A percentile compares a stretch with the other conserved stretches of the same genome.
Conservation (phyloP, 2,888 invertebrate genomes). For the Sturmia bella region DNA sequence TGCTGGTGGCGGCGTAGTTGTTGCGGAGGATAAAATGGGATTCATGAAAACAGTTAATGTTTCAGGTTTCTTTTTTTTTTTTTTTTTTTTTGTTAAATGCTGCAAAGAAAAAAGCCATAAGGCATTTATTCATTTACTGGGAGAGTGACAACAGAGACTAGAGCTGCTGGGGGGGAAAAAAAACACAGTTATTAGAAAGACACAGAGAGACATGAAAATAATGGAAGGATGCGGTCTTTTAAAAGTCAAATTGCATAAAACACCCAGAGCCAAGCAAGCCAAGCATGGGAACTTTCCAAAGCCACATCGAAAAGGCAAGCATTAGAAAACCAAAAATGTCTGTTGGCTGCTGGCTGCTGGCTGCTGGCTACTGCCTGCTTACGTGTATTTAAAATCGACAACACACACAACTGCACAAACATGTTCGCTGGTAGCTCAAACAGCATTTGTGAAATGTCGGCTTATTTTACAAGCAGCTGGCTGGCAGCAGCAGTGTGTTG, state of each 20-base stretch:
- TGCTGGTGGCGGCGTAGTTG: not conserved
- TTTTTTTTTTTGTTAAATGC: slow-evolving; percentile 33
- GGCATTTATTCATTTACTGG: slow-evolving; percentile 66
- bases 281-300: slow-evolving; percentile 40
- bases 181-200: slow-evolving; percentile 14
- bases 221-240: slow-evolving; percentile 64
- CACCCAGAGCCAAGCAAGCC: slow-evolving; percentile 58
- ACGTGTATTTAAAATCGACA: slow-evolving; percentile 55
- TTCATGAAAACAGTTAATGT: slow-evolving; percentile 59
- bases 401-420: slow-evolving; percentile 5
- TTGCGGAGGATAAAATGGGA: not conserved
- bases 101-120: slow-evolving; percentile 63
- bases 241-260: slow-evolving; percentile 69
- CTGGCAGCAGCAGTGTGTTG: not conserved
- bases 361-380: slow-evolving; percentile 34
- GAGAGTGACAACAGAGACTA: slow-evolving; percentile 50
- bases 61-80: slow-evolving; percentile 5
- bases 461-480: slow-evolving; percentile 55
- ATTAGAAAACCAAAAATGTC: slow-evolving; percentile 61
- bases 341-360: not conserved
- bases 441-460: slow-evolving; percentile 60
- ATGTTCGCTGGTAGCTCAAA: slow-evolving; percentile 9
- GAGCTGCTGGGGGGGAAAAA: no score
- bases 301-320: slow-evolving; percentile 34
- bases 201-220: slow-evolving; percentile 42